Evolutionary conservation across 2,113 vertebrate genomes (phyloP).

Genomic region (Phaethon lepturus): DNA sequence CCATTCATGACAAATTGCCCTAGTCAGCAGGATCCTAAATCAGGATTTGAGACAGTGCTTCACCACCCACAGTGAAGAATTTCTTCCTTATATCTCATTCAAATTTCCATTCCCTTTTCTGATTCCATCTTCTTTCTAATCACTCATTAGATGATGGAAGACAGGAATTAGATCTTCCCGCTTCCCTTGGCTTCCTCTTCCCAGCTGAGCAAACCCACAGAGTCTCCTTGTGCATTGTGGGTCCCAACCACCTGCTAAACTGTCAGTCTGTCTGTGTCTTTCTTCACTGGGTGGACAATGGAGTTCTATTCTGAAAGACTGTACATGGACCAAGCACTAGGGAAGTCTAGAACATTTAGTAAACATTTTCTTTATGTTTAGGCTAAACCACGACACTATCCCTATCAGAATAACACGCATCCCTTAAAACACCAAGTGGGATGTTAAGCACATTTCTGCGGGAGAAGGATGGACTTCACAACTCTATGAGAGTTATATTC

Average conservation of each 20-base stretch:
- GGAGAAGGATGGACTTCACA: no score
- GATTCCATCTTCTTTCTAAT: background rate
- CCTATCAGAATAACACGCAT: background rate
- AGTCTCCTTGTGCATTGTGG: rapidly evolving
- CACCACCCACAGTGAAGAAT: background rate
- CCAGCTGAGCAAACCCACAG: background rate
- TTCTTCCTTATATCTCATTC: background rate
- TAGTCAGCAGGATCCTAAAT: no score
- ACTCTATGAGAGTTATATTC: no score
- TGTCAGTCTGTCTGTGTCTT: background rate
- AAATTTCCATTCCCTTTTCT: background rate
- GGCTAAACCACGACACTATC: no score
- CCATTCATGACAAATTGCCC: no score
- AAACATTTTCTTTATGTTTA: background rate
- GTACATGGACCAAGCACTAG: background rate
- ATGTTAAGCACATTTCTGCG: background rate
- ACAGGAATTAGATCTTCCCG: background rate
- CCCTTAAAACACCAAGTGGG: background rate
- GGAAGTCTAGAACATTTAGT: background rate
- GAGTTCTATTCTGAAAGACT: background rate
- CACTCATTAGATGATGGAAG: background rate
- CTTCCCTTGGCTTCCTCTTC: background rate
- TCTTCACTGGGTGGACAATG: background rate
- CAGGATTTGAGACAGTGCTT: no score
- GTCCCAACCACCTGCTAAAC: rapidly evolving